Percentiles rank a stretch among this genome's conserved stretches.
These are phyloP conservation scores for Anthopleura xanthogrammica DNA, from an alignment of 92 coral and sea anemone species.

Conservation along the genomic window DNA sequence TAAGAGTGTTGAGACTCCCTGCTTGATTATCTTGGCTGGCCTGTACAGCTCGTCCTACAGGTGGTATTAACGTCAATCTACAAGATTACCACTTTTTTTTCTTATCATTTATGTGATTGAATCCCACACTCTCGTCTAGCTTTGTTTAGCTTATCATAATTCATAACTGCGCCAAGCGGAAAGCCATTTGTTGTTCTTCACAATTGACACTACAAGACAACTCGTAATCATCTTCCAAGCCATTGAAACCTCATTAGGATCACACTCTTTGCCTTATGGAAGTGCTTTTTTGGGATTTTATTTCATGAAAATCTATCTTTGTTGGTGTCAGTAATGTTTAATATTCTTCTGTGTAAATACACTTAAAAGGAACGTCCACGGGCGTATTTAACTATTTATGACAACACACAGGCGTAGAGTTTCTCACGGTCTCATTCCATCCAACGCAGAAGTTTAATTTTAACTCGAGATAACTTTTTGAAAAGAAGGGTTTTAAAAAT, in stretches of 20 bases:
- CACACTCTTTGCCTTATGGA: neutral
- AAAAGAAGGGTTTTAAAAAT: neutral
- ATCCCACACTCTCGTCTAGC: neutral
- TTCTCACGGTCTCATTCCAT: neutral
- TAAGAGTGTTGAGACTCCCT: too few relatives aligned
- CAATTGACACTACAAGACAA: conserved; percentile 7
- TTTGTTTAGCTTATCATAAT: conserved; percentile 10
- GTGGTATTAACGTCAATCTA: too few relatives aligned
- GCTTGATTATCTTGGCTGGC: too few relatives aligned
- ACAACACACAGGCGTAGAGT: neutral
- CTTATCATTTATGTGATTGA: neutral
- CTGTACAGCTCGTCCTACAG: too few relatives aligned
- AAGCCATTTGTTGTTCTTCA: neutral
- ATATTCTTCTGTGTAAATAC: neutral
- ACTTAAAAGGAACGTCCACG: neutral
- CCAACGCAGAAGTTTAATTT: neutral
- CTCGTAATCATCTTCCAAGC: conserved; percentile 1
- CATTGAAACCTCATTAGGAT: conserved; percentile 5
- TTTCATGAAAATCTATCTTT: neutral
- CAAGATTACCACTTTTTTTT: neutral
- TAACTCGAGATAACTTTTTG: neutral
- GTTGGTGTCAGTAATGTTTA: neutral
- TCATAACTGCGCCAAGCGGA: conserved; percentile 1
- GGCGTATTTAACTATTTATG: conserved; percentile 5
- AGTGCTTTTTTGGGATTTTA: neutral